Percentiles rank a stretch among this genome's conserved stretches.
Evolutionary conservation across 2,888 invertebrate species (phyloP).

Genomic region (Atethmia centrago): DNA sequence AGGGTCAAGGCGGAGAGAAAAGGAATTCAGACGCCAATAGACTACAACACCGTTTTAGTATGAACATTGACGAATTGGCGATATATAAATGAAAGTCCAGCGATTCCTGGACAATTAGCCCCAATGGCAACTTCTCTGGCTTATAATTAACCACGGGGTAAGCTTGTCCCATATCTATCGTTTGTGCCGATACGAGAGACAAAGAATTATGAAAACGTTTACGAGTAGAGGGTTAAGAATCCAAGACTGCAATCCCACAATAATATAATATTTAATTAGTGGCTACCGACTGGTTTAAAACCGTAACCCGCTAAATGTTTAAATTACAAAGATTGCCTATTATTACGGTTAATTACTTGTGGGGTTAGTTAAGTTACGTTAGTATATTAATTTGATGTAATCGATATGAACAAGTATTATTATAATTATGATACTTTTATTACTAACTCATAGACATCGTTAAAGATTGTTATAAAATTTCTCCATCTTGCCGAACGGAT

Average conservation of each 20-base stretch:
- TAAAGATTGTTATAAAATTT: background rate
- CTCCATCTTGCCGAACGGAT: background rate
- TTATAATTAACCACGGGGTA: background rate
- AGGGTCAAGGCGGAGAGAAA: background rate
- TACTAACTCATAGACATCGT: background rate
- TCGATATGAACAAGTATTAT: conserved; percentile 14
- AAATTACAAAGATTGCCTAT: conserved; percentile 33
- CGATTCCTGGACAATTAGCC: background rate
- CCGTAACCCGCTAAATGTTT: conserved; percentile 23
- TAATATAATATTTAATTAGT: conserved; percentile 16
- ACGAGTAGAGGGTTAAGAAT: background rate
- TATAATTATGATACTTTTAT: conserved; percentile 2
- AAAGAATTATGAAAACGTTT: background rate
- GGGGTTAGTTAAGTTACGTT: conserved; percentile 17
- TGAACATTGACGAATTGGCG: background rate
- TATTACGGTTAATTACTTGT: conserved; percentile 31
- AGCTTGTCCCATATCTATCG: background rate
- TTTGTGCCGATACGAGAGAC: background rate
- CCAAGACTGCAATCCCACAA: background rate
- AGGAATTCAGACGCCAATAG: background rate
- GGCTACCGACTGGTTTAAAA: conserved; percentile 2
- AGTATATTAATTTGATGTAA: conserved; percentile 14
- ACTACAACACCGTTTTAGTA: background rate
- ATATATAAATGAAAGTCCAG: background rate
- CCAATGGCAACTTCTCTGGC: background rate